Evolutionary conservation across 2,888 invertebrate species (phyloP).

Genomic region (Onchidella celtica): DNA sequence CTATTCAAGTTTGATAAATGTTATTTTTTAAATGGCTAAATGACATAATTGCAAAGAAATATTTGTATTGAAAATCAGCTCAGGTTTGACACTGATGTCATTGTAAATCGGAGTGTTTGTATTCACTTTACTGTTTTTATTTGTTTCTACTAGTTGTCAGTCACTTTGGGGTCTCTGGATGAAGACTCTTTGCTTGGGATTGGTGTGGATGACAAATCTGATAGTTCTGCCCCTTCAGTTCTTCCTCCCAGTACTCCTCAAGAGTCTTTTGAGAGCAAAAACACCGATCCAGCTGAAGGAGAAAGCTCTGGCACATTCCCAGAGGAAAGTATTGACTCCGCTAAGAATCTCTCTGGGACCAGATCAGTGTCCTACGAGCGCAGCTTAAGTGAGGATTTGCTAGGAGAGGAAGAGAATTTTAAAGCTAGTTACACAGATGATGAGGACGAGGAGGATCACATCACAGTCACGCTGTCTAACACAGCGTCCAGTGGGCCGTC

Average conservation of each 20-base stretch:
- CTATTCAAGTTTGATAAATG: too few relatives aligned
- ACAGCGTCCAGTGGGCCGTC: neutral
- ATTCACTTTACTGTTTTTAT: slow-evolving; percentile 9
- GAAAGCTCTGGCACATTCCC: neutral
- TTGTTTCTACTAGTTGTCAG: slow-evolving; percentile 30
- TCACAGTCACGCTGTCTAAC: slow-evolving; percentile 47
- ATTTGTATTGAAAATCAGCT: too few relatives aligned
- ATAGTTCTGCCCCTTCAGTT: neutral
- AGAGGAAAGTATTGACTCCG: neutral
- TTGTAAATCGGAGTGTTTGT: too few relatives aligned
- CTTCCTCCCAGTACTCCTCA: neutral
- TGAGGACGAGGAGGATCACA: slow-evolving; percentile 45
- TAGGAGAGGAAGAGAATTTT: slow-evolving; percentile 44
- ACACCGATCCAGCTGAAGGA: neutral
- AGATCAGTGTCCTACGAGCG: slow-evolving; percentile 17
- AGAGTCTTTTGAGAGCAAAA: neutral
- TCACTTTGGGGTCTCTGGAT: slow-evolving; percentile 40
- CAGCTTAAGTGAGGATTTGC: slow-evolving; percentile 47
- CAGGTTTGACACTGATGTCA: too few relatives aligned
- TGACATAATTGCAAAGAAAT: too few relatives aligned
- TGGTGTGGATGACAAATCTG: slow-evolving; percentile 6
- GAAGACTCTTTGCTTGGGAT: slow-evolving; percentile 14
- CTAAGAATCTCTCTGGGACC: neutral
- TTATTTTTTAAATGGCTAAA: too few relatives aligned
- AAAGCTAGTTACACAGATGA: slow-evolving; percentile 49